Evolutionary conservation across 2,113 vertebrate species (phyloP), one percentile per base, ranked within the genome.

Genomic region (Tragelaphus imberbis): DNA sequence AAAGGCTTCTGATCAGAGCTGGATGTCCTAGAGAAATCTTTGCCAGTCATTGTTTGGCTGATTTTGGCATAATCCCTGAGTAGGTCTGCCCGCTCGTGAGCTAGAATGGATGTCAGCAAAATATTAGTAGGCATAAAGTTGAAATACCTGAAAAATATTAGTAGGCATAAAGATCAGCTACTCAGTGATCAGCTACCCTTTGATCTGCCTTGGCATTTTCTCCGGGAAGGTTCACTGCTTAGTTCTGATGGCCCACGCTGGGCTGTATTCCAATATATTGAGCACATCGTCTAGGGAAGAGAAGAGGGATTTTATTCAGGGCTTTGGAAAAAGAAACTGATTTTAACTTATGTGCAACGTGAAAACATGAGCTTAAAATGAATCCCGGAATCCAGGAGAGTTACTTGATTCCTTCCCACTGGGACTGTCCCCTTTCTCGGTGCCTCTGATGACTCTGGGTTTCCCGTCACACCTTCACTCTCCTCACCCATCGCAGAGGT

Each of bases 11-110:
- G 21, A 30, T 84, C 19, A 93, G 53, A 92, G 33, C n/a, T n/a
- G 63, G 77, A 68, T 68, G 51, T 56, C 23, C 63, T 90, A 80
- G 80, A 93, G 53, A 97, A 92, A 85, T 97, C 65, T 96, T 75
- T 87, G 47, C 33, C 27, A 49, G 49, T 96, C 94, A 49, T 81
- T 89, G 51, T 86, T 84, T 82, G 63, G 25, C 93, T 92, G 58
- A 10, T 80, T 86, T 95, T 40, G 58, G 28, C 56, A 71, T 63
- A 63, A 27, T 14, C 14, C 12, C 36, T 55, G 25, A 30, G 30
- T 71, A 56, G 28, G 25, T 0, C 33, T 92, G 71, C 89, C 44
- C 80, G 21, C 16, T 63, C 4, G 0, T 92, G 81, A 96, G 51
- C 49, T 71, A 80, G 92, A 79, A 47, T 90, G 36, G 51, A 6